Evolutionary conservation across 1,140 invertebrate genomes (phyloP), one percentile per base, ranked within the genome.

Genomic region (Anagrus nilaparvatae): DNA sequence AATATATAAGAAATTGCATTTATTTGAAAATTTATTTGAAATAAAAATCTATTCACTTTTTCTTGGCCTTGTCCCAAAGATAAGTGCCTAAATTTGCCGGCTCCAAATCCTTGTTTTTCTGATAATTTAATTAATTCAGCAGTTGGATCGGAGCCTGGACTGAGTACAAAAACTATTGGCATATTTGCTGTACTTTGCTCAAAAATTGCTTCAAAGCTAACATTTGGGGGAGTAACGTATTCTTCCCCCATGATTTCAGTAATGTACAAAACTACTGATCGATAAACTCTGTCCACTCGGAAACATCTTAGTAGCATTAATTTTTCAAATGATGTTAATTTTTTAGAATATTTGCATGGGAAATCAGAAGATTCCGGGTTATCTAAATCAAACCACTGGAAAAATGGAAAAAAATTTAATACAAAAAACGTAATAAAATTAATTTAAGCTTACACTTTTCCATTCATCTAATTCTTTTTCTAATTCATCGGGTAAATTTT

Each of bases 1-100:
- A 53, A 54, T 48, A 43, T 44, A 32, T 33, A 27, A 39, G 18
- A 41, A 49, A 32, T 40, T 17, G 12, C 8, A 36, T 29, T n/a
- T 25, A 14, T 36, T 8, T 12, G 6, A 25, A 12, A 25, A 25
- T 8, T 25, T 8, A 6, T 6, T 25, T 25, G 24, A 25, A 16
- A 32, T 18, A 25, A 30, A 28, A 18, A 43, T 6, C 18, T 25
- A 38, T 25, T 53, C 50, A 79, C 82, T 58, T 77, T 75, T 58
- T 92, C 88, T 66, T 93, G 89, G 1, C 87, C 87, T 66, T 93
- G 87, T 4, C 89, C 89, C 18, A 93, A 72, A 0, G 88, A 92
- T 8, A 93, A 69, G 55, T 85, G 84, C 55, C 81, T 79, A 48
- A 93, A 83, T 52, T 79, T 82, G 40, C 76, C 79, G 30, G 75